A percentile compares a stretch with the other conserved stretches of the same genome.
phyloP scores from a whole-genome alignment of 2,113 vertebrate species.

The Mastomys coucha region DNA sequence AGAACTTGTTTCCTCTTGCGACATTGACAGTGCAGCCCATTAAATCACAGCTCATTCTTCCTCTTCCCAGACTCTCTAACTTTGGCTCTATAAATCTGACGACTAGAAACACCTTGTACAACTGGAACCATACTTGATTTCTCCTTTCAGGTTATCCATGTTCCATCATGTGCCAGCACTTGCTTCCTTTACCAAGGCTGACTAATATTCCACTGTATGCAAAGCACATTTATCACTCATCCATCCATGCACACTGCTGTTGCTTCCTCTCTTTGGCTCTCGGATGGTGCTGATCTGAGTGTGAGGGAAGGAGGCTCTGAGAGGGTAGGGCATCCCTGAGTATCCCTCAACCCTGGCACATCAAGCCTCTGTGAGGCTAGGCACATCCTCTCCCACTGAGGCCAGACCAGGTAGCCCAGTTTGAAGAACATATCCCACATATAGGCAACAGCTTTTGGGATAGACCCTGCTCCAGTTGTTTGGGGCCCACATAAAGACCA shows the following conservation, averaged over 20 bases:
- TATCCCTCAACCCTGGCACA: too few relatives aligned
- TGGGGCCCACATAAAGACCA: too few relatives aligned
- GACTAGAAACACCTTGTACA: background rate
- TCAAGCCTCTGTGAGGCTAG: too few relatives aligned
- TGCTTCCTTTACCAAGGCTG: background rate
- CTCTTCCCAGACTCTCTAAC: too few relatives aligned
- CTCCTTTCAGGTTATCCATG: background rate
- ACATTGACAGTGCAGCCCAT: background rate
- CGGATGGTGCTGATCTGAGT: too few relatives aligned
- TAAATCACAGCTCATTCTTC: fast-evolving
- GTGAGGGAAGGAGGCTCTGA: background rate
- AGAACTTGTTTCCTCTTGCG: background rate
- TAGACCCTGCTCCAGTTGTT: too few relatives aligned
- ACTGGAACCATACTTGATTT: background rate
- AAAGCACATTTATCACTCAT: background rate
- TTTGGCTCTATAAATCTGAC: background rate
- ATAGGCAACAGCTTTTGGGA: too few relatives aligned
- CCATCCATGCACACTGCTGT: fast-evolving
- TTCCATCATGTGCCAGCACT: background rate
- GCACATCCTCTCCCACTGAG: too few relatives aligned
- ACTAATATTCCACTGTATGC: background rate
- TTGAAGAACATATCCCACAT: too few relatives aligned
- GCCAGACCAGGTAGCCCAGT: too few relatives aligned
- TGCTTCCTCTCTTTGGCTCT: background rate
- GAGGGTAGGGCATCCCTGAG: too few relatives aligned